Conservation (phyloP, 2,888 invertebrate species). For the Oscheius myriophilus region DNA sequence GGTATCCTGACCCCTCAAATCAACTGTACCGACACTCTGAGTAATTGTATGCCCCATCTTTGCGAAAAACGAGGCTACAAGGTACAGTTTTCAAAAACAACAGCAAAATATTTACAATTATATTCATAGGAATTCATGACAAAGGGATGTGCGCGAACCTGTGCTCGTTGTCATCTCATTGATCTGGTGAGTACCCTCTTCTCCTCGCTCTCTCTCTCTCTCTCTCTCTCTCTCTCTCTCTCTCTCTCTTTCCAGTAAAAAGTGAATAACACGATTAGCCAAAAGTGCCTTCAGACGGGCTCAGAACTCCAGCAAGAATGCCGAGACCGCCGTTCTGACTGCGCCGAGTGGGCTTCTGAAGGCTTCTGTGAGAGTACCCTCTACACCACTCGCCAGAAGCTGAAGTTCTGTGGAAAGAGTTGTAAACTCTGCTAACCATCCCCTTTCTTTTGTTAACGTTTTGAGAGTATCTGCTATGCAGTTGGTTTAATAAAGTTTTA, state of each 20-base stretch:
- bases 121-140: conserved; percentile 55
- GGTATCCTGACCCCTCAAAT: conserved; percentile 60
- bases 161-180: conserved; percentile 55
- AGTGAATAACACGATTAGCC: not conserved
- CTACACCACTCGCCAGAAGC: conserved; percentile 58
- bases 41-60: conserved; percentile 50
- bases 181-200: conserved; percentile 49
- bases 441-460: no score
- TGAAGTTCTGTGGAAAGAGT: conserved; percentile 60
- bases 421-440: conserved; percentile 54
- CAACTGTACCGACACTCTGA: conserved; percentile 55
- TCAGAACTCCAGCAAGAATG: conserved; percentile 46
- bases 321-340: conserved; percentile 58
- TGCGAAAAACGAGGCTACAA: conserved; percentile 55
- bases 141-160: conserved; percentile 57
- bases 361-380: conserved; percentile 61
- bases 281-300: conserved; percentile 31
- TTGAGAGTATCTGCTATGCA: conserved; percentile 26
- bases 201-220: no score
- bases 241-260: no score
- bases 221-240: no score
- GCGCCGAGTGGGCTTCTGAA: conserved; percentile 60
- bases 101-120: not conserved
- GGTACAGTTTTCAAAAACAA: not conserved
- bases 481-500: no score